Percentiles rank a stretch among this genome's conserved stretches.
These are phyloP conservation scores for Agrochola macilenta DNA, from an alignment of 2,888 invertebrate genomes.

Conservation along the genomic window DNA sequence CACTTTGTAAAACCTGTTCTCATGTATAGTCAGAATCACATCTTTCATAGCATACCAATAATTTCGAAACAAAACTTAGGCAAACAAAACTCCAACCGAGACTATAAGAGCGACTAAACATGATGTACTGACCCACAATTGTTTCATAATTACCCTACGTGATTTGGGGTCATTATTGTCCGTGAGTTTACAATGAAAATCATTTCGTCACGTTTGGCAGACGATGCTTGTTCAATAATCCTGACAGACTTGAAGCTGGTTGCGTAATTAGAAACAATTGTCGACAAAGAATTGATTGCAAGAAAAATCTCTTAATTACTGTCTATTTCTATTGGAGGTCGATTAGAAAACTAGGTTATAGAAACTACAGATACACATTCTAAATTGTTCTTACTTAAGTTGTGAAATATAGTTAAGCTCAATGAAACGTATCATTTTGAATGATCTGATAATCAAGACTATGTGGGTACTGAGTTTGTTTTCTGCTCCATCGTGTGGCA, in stretches of 20 bases:
- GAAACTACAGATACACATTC: conserved; percentile 41
- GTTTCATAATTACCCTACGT: conserved; percentile 61
- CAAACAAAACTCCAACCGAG: neutral
- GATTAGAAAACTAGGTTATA: conserved; percentile 45
- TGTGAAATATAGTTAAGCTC: conserved; percentile 27
- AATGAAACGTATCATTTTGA: conserved; percentile 22
- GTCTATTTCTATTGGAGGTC: conserved; percentile 28
- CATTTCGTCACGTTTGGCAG: conserved; percentile 61
- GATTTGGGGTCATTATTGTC: conserved; percentile 60
- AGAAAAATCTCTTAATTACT: conserved; percentile 43
- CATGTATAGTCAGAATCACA: no score
- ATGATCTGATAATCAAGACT: neutral
- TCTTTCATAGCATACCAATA: no score
- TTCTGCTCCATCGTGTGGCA: neutral
- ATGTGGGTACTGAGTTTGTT: neutral
- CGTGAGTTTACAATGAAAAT: conserved; percentile 51
- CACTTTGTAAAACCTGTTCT: no score
- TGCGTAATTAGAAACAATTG: conserved; percentile 38
- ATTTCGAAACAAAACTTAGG: no score
- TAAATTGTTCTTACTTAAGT: conserved; percentile 25
- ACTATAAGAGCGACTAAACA: conserved; percentile 7
- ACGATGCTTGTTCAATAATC: conserved; percentile 45
- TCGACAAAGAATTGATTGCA: conserved; percentile 32
- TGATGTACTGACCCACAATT: conserved; percentile 5
- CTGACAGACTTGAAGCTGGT: conserved; percentile 21